phyloP scores from a whole-genome alignment of 2,113 vertebrate genomes.

The Sylvilagus bachmani region DNA sequence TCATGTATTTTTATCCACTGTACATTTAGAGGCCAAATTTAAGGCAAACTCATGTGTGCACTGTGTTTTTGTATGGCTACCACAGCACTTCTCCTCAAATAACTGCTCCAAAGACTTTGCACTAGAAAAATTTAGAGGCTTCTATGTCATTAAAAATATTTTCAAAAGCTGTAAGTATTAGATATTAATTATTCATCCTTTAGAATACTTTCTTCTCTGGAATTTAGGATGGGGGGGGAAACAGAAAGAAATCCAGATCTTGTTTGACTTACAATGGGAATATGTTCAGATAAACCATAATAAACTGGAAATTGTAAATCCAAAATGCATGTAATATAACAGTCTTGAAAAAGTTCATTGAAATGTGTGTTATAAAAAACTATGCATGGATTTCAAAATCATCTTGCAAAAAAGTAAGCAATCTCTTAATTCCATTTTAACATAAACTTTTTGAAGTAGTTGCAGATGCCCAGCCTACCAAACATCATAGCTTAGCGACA shows the following conservation, averaged over 20 bases:
- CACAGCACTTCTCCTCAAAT: not conserved
- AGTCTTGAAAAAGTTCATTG: too few species aligned
- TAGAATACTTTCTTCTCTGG: not conserved
- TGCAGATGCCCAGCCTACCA: too few species aligned
- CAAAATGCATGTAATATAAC: too few species aligned
- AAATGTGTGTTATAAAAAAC: too few species aligned
- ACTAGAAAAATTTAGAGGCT: constrained; percentile 20
- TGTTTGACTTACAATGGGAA: not conserved
- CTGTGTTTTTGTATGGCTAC: not conserved
- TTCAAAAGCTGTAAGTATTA: not conserved
- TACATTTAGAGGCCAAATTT: not conserved
- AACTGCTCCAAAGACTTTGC: not conserved
- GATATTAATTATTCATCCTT: constrained; percentile 30
- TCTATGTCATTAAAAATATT: not conserved
- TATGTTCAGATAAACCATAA: too few species aligned
- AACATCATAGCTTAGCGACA: too few species aligned
- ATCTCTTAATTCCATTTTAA: too few species aligned
- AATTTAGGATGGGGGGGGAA: not conserved
- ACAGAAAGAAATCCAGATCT: not conserved
- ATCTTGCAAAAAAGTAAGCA: too few species aligned
- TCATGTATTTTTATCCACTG: not conserved
- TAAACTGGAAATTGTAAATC: too few species aligned
- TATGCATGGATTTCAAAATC: too few species aligned
- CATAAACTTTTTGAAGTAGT: too few species aligned
- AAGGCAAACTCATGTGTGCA: not conserved